Percentiles rank a stretch among this genome's conserved stretches.
Conservation (phyloP, 1,140 invertebrate species). For the Melanaphis sacchari region DNA sequence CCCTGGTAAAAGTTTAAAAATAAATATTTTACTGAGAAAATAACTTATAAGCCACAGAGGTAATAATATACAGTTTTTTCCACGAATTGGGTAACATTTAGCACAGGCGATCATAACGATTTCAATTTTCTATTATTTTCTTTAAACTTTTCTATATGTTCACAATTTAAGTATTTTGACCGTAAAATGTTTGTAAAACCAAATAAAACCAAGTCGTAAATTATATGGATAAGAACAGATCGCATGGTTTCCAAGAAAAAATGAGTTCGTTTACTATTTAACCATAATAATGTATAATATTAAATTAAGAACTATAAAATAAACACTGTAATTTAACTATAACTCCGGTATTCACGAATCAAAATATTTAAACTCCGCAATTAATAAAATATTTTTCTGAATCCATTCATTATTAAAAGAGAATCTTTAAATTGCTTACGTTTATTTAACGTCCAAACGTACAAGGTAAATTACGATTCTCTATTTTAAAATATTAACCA, state of each 20-base stretch:
- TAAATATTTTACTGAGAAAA: background rate
- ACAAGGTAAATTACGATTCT: background rate
- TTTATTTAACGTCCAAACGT: background rate
- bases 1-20: slow-evolving; percentile 19
- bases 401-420: background rate
- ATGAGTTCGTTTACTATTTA: background rate
- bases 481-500: background rate
- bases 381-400: no score
- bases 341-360: background rate
- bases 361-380: background rate
- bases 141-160: slow-evolving; percentile 3
- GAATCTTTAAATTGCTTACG: background rate
- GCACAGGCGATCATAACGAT: background rate
- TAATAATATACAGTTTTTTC: background rate
- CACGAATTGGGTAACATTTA: background rate
- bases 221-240: background rate
- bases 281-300: background rate
- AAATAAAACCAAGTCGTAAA: background rate
- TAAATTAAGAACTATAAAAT: background rate
- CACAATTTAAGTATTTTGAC: background rate
- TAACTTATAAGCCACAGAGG: background rate
- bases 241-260: background rate
- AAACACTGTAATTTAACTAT: background rate
- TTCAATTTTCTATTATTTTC: background rate
- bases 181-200: background rate